Base-by-base conservation (phyloP, 64 coral and sea anemone species). In the Pachyseris speciosa region DNA sequence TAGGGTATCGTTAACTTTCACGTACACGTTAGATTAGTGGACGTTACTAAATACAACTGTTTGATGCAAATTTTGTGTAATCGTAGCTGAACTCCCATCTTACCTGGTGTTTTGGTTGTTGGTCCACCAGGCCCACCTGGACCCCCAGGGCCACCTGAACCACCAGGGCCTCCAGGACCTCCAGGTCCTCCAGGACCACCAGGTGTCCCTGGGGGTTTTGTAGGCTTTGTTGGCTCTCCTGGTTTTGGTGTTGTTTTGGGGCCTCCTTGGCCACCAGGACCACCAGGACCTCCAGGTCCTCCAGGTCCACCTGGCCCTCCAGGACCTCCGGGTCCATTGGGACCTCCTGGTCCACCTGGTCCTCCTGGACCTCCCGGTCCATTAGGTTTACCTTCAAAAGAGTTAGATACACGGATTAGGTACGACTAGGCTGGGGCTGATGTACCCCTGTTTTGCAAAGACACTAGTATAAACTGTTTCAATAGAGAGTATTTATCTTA, bases 351-450 rank as follows among this genome's bases (percentile, higher is more conserved):
- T 4, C 96, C 92, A 24, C 96, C 92, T 29, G 95, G 95, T 27
- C 95, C 95, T 16, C 91, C 91, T 41, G 95, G 95, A 1, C 91
- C 91, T 67, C 95, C 95, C 2, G 96, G 96, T 7, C 88, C 96
- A 77, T 92, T 88, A 22, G 96, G 92, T 57, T 84, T 92, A 25
- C 92, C 86, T n/a, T 50, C 7, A 33, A 27, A 31, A 52, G 12
- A 47, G 45, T 17, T 61, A 68, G 33, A 45, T 64, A 64, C 47
- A 47, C 42, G 64, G 89, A 7, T 57, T 69, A 0, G 86, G 85
- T 31, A 67, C 86, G 12, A 40, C 86, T 37, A 69, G 51, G 59
- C 69, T 26, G 12, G 43, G 43, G 8, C 45, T 55, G 32, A 60
- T 58, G 13, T 17, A 16, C 16, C 13, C 13, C 50, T 17, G 50